Base-by-base conservation (phyloP, 2,888 invertebrate genomes). In the Lochmaea capreae region DNA sequence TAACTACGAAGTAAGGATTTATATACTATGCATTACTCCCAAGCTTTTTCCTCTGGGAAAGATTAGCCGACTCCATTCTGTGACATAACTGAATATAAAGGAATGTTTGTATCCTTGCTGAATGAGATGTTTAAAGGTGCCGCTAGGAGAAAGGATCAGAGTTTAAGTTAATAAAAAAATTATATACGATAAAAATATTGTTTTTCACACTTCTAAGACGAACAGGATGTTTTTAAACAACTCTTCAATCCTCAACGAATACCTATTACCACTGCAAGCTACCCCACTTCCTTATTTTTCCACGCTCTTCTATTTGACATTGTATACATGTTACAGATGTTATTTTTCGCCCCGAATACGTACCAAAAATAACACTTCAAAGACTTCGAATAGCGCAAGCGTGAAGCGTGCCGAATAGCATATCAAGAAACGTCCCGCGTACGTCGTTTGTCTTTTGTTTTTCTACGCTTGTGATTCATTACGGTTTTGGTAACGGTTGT, bases 1-100 rank as follows among this genome's bases (percentile, higher is more conserved):
- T 79, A 82, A 81, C 83, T 79, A 78, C 77, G 80, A 80, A 80
- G 81, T 77, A 76, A 73, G 81, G 81, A 83, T 83, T 81, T 81
- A 82, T 80, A 77, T 77, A 76, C 76, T 73, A 75, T 80, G 69
- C 52, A 79, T 79, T 80, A 76, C 77, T 77, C 74, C 70, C 75
- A 14, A n/a, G 78, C 76, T 80, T 78, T 77, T 79, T 79, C 81
- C 79, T 79, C 61, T 63, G 80, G 79, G 80, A 73, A 73, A 77
- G 79, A 79, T 80, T 79, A 79, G 42, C 16, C 46, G 71, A 39
- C 63, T 52, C 52, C 33, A 63, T 68, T 68, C 69, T 57, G 69
- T 61, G 62, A 69, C 62, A 62, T 42, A 18, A 46, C 69, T 69
- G 16, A 62, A 69, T 57, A 70, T 61, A 70, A 70, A 62, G 62